Evolutionary conservation across 2,797 vertebrate genomes (phyloP), one percentile per base, ranked within the genome.

Genomic region (Bucorvus abyssinicus): DNA sequence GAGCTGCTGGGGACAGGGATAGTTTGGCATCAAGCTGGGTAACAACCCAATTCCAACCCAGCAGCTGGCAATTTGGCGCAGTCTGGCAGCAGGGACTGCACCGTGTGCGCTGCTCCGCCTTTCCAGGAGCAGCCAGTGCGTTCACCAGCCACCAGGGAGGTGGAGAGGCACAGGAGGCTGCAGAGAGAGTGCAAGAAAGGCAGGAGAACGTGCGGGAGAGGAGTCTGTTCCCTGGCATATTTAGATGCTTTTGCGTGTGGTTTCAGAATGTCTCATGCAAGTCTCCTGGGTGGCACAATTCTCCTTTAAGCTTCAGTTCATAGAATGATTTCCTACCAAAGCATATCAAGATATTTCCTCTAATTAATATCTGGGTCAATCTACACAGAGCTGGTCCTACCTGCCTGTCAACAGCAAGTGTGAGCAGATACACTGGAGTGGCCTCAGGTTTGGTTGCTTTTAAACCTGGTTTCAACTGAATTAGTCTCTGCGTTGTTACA

Each of bases 11-110:
- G 69, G 56, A 55, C 27, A 61, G 57, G 42, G 52, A n/a, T 47
- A 78, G 34, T 69, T 88, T 95, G 93, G 92, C 92, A 61, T n/a
- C 89, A 92, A 77, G 87, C 90, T 92, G 65, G 56, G 29, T 56
- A 74, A 74, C 79, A 67, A 23, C 45, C 85, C 71, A 18, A 32
- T 91, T 90, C 56, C 65, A 68, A 55, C 65, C 61, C 65, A 69
- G 70, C 84, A 94, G 87, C 94, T 92, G 90, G 69, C 81, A 45
- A 16, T 55, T 68, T 14, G 57, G 42, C 24, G 64, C 20, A 32
- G 56, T 38, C 77, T 70, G 60, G 52, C 70, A 30, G 67, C 47
- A 56, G 47, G 56, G 70, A 32, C 56, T 47, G 75, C 60, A 24
- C 5, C 59, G 69, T 36, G 52, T 30, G 60, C 56, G 19, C 83